These are phyloP conservation scores for Lemur catta DNA, from an alignment of 2,797 vertebrate species.

Conservation along the genomic window DNA sequence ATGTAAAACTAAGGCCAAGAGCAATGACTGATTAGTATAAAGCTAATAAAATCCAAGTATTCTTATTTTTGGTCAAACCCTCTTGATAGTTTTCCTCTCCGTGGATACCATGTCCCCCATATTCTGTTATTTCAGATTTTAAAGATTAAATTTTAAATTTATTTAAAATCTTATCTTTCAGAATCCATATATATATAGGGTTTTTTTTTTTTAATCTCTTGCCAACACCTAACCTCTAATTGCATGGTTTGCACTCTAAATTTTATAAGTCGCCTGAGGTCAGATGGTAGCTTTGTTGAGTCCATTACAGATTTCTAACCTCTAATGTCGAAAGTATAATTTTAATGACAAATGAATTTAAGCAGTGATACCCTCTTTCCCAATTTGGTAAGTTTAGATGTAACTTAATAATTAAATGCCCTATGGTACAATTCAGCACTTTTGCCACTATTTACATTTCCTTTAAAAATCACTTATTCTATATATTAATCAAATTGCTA, in stretches of 20 bases:
- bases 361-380: not conserved
- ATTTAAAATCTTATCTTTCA: not conserved
- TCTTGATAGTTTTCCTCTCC: not conserved
- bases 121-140: conserved; percentile 26
- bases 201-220: not conserved
- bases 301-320: not conserved
- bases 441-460: not conserved
- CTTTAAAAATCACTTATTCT: not conserved
- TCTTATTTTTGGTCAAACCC: not conserved
- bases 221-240: not conserved
- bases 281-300: not conserved
- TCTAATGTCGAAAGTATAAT: not conserved
- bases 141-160: not conserved
- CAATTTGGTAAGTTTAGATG: not conserved
- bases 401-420: conserved; percentile 24
- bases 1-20: not conserved
- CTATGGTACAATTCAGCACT: not conserved
- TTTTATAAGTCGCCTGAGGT: not conserved
- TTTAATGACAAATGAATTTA: conserved; percentile 27
- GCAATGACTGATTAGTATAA: not conserved
- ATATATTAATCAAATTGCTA: not conserved
- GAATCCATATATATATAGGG: not conserved
- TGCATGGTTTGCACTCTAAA: not conserved
- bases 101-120: not conserved
- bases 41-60: not conserved